A percentile compares a stretch with the other conserved stretches of the same genome.
Evolutionary conservation across 2,113 vertebrate species (phyloP).

Genomic region (Mesembrinibis cayennensis): DNA sequence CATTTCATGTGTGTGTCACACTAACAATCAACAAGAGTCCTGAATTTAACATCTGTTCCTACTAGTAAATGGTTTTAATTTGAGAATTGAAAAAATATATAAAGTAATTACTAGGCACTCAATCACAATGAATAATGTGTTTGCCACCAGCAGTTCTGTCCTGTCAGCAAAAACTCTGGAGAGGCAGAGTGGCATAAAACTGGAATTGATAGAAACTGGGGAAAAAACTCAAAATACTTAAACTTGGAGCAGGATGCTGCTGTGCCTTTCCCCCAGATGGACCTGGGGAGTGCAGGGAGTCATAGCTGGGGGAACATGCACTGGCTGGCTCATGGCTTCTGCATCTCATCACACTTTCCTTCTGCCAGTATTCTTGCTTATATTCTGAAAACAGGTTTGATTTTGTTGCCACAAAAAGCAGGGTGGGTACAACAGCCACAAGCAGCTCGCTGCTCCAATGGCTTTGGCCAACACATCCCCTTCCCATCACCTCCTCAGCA

Average conservation of each 20-base stretch:
- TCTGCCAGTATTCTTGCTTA: not conserved
- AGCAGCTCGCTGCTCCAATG: too few species aligned
- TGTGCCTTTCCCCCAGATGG: not conserved
- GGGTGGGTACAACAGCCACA: fast-evolving
- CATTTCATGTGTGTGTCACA: constrained; percentile 52
- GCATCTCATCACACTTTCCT: not conserved
- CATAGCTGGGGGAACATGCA: fast-evolving
- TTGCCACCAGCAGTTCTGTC: not conserved
- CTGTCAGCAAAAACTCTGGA: not conserved
- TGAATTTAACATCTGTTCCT: constrained; percentile 77
- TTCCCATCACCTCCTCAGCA: not conserved
- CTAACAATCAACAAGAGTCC: constrained; percentile 70
- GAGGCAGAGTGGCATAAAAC: not conserved
- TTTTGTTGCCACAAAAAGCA: not conserved
- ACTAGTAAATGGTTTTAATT: constrained; percentile 70
- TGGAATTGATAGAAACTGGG: not conserved
- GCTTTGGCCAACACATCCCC: not conserved
- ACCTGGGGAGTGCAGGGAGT: not conserved
- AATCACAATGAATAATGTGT: constrained; percentile 55
- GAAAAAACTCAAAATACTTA: not conserved
- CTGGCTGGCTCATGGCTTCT: fast-evolving
- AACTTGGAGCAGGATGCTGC: not conserved
- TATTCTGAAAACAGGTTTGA: not conserved
- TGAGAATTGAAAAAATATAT: constrained; percentile 70
- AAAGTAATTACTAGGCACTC: constrained; percentile 64